Base-by-base conservation (phyloP, 2,888 invertebrate species). In the Leucoptera coffeella region DNA sequence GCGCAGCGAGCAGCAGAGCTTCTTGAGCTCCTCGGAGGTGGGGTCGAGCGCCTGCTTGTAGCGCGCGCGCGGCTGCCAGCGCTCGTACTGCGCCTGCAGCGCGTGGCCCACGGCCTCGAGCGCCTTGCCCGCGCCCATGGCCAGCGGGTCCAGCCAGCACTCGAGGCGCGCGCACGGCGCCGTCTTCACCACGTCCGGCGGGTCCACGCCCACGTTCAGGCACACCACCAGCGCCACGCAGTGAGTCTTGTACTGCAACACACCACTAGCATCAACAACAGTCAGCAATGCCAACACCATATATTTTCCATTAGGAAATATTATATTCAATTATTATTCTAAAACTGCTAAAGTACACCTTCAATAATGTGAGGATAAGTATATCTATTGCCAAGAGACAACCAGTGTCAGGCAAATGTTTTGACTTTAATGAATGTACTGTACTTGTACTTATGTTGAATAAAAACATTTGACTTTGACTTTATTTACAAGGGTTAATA, bases 171-270 rank as follows among this genome's bases (percentile, higher is more conserved):
- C 94, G 59, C 96, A 95, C 0, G 97, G 96, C 45, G 93, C 89
- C 3, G 94, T 94, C 64, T 97, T 97, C 17, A 95, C 86, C 29
- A 97, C 82, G 56, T 99, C 99, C 0, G 99, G 99, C 2, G 99
- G 99, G 60, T 99, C 99, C 12, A 99, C 96, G n/a, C 97, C 97
- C 29, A 99, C 90, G 62, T 99, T 99, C 21, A 99, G 75, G 58
- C 99, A 99, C 23, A 99, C 67, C 14, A 99, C 96, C 33, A 99
- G 69, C 1, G 97, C 97, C 30, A 99, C 97, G 58, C 96, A 96
- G 31, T 97, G 96, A 2, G 99, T 99, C 72, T 97, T 97, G 90
- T 97, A 96, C 85, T 94, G 60, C n/a, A n/a, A n/a, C n/a, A n/a
- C n/a, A n/a, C n/a, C n/a, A n/a, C n/a, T n/a, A n/a, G n/a, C n/a